Percentiles rank a stretch among this genome's conserved stretches.
Conservation (phyloP, 2,113 vertebrate species). For the Verasper variegatus region DNA sequence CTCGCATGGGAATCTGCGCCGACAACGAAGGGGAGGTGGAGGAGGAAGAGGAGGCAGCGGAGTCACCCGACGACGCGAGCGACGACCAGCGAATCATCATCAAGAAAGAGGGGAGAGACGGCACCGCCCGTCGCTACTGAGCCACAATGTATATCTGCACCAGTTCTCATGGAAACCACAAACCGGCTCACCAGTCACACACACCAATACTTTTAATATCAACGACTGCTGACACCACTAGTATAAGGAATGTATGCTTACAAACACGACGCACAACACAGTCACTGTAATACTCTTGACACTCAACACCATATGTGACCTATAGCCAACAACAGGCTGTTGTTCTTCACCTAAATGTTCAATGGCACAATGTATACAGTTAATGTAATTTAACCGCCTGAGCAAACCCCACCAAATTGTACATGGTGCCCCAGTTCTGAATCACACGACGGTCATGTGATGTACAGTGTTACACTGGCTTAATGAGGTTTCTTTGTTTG, state of each 20-base stretch:
- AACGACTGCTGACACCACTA: slow-evolving; percentile 77
- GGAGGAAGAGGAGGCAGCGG: slow-evolving; percentile 89
- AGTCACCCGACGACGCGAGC: slow-evolving; percentile 85
- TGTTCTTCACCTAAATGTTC: slow-evolving; percentile 78
- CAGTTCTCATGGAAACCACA: slow-evolving; percentile 72
- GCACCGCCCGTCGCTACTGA: slow-evolving; percentile 86
- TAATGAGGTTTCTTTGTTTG: slow-evolving; percentile 63
- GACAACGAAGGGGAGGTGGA: slow-evolving; percentile 79
- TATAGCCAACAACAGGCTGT: slow-evolving; percentile 68
- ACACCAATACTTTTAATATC: slow-evolving; percentile 76
- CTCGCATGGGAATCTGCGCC: slow-evolving; percentile 80
- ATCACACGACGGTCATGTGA: slow-evolving; percentile 71
- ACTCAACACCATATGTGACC: slow-evolving; percentile 75
- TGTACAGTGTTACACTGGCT: slow-evolving; percentile 70
- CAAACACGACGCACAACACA: slow-evolving; percentile 77
- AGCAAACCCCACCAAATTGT: slow-evolving; percentile 69
- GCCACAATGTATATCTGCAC: slow-evolving; percentile 56
- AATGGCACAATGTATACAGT: slow-evolving; percentile 81
- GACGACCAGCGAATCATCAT: slow-evolving; percentile 89
- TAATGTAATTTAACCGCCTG: slow-evolving; percentile 71
- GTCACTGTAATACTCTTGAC: slow-evolving; percentile 68
- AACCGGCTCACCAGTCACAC: slow-evolving; percentile 68
- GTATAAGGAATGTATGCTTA: slow-evolving; percentile 86
- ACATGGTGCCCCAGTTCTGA: slow-evolving; percentile 72
- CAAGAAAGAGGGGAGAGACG: slow-evolving; percentile 83